Base-by-base conservation (phyloP, 2,113 vertebrate genomes). In the Noturus placidus region DNA sequence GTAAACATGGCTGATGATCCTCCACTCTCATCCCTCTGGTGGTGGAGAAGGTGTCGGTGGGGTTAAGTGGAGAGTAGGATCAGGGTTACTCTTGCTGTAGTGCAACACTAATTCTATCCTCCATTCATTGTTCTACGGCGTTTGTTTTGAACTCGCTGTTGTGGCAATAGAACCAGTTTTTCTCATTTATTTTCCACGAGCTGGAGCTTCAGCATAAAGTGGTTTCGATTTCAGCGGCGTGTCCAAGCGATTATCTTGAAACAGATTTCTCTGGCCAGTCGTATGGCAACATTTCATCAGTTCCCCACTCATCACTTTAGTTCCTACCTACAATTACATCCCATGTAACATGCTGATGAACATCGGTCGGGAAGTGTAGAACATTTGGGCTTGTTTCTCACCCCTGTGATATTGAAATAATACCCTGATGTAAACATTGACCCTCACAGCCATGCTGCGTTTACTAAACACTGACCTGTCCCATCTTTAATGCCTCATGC, bases 31-130 rank as follows among this genome's bases (percentile, higher is more conserved):
- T 30, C n/a, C 67, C 17, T 20, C 30, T 17, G 65, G 25, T 65
- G 25, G 1, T 65, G 4, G 61, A n/a, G 61, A 69, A 33, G 67
- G 67, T 69, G 30, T 33, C 13, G 0, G 30, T 86, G 10, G 88
- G 81, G 89, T 65, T 92, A 91, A 88, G 56, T 88, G 86, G 77
- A 67, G 17, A 72, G 82, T 19, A 59, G 90, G 91, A 89, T 91
- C 89, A 79, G 63, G 87, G 91, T 90, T 69, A 35, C 67, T 69
- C 67, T 69, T 0, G 1, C 15, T 69, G 46, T 15, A 17, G 30
- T 6, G 15, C 14, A 33, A 69, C 30, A 20, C 15, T 8, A 33
- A 70, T 70, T 8, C 35, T 70, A 70, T 35, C 17, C 67, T 35
- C 3, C 27, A 14, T n/a, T 14, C 63, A 14, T 10, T n/a, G n/a